A percentile compares a stretch with the other conserved stretches of the same genome.
Evolutionary conservation across 2,888 invertebrate species (phyloP).

Genomic region (Lepidocyrtoides sp.): DNA sequence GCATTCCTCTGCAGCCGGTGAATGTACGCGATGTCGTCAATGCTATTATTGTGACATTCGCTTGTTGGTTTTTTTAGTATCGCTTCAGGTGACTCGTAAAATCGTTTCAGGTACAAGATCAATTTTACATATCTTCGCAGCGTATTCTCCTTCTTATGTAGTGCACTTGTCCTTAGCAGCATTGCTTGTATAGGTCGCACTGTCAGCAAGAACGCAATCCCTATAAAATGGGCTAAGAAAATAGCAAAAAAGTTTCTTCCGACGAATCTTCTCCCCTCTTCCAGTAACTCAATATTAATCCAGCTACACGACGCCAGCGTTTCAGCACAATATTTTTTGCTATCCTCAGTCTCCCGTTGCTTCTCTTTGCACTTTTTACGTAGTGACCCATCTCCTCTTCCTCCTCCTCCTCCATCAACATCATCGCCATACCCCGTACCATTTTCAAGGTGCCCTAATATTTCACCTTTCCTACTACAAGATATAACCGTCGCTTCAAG

Average conservation of each 20-base stretch:
- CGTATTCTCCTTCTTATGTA: constrained; percentile 81
- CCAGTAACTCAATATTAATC: constrained; percentile 78
- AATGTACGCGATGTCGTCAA: constrained; percentile 73
- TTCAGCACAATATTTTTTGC: constrained; percentile 5
- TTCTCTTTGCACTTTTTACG: constrained; percentile 31
- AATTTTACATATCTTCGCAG: constrained; percentile 77
- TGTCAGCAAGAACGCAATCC: constrained; percentile 81
- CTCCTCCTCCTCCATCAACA: constrained; percentile 47
- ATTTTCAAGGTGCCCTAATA: background rate
- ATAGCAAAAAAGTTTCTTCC: constrained; percentile 83
- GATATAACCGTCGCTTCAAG: constrained; percentile 39
- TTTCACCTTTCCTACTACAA: background rate
- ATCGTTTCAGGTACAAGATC: constrained; percentile 77
- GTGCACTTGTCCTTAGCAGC: constrained; percentile 81
- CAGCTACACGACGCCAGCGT: constrained; percentile 59
- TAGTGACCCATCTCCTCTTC: background rate
- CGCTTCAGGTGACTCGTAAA: constrained; percentile 74
- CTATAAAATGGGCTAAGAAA: constrained; percentile 84
- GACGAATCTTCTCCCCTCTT: constrained; percentile 82
- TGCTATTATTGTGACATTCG: constrained; percentile 54
- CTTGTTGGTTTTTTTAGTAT: constrained; percentile 21
- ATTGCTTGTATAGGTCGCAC: constrained; percentile 83
- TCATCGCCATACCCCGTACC: constrained; percentile 28
- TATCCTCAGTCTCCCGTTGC: background rate
- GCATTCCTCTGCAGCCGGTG: constrained; percentile 77